These are phyloP conservation scores for Trogon surrucura DNA, from an alignment of 2,113 vertebrate genomes.

Conservation along the genomic window DNA sequence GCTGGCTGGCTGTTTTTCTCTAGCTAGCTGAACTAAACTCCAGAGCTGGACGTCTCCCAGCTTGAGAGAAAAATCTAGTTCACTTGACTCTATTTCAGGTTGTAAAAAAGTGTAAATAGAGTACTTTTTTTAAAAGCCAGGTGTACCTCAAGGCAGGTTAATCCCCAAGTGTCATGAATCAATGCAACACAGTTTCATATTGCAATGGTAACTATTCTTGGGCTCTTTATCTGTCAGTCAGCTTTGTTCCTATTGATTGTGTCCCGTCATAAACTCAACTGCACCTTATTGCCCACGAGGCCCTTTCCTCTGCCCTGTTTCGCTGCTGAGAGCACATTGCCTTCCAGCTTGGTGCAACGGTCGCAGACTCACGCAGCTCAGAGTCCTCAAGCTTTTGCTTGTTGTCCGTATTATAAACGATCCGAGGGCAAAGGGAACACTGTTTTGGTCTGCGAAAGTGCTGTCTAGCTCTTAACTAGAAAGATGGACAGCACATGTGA, in stretches of 20 bases:
- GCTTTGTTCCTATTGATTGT: constrained; percentile 11
- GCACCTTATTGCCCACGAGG: not conserved
- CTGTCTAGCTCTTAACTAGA: not conserved
- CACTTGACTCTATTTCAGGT: not conserved
- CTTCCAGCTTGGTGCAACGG: not conserved
- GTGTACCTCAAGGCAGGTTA: constrained; percentile 11
- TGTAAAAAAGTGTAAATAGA: not conserved
- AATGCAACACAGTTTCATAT: not conserved
- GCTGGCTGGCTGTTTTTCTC: not conserved
- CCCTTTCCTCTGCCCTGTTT: not conserved
- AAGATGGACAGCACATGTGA: not conserved
- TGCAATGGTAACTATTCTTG: not conserved
- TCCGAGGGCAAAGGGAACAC: not conserved
- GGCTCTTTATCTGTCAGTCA: not conserved
- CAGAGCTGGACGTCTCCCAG: not conserved
- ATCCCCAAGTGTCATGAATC: constrained; percentile 7
- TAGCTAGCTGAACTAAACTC: not conserved
- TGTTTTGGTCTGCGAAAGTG: not conserved
- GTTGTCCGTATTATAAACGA: not conserved
- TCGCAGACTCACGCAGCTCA: not conserved
- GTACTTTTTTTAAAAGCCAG: not conserved
- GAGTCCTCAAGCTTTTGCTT: not conserved
- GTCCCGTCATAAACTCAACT: not conserved
- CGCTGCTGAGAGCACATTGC: accelerated
- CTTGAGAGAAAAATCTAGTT: not conserved